phyloP scores from a whole-genome alignment of 2,888 invertebrate genomes.

The Oxyscelio sp. region DNA sequence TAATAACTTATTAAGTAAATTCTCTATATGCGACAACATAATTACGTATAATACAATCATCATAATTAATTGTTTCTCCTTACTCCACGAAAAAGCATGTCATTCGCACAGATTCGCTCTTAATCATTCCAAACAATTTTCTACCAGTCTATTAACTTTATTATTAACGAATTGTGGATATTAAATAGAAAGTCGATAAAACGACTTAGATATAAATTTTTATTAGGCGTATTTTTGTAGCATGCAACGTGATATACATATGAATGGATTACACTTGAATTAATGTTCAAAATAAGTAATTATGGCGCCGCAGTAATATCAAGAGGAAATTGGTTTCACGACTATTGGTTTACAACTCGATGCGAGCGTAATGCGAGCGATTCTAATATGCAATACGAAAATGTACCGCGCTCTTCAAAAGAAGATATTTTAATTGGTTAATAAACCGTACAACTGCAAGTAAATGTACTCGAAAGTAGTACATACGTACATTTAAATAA shows the following conservation, averaged over 20 bases:
- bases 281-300: conserved; percentile 53
- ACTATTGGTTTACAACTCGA: conserved; percentile 39
- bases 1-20: conserved; percentile 10
- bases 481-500: conserved; percentile 12
- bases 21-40: too few relatives aligned
- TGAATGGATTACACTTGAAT: conserved; percentile 42
- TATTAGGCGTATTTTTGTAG: conserved; percentile 37
- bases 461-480: conserved; percentile 30
- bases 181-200: conserved; percentile 65
- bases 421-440: conserved; percentile 55
- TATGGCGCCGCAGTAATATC: conserved; percentile 42
- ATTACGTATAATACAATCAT: too few relatives aligned
- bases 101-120: conserved; percentile 34
- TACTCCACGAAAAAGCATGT: conserved; percentile 42
- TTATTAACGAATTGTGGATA: conserved; percentile 49
- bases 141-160: conserved; percentile 13
- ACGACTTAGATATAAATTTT: conserved; percentile 31
- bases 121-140: conserved; percentile 6
- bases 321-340: conserved; percentile 33
- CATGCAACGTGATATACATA: conserved; percentile 51
- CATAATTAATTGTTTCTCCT: conserved; percentile 12
- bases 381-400: neutral
- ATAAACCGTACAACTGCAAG: conserved; percentile 34
- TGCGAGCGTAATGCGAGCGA: neutral
- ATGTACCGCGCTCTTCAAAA: neutral